phyloP scores from a whole-genome alignment of 2,113 vertebrate genomes.

The Fregetta grallaria region DNA sequence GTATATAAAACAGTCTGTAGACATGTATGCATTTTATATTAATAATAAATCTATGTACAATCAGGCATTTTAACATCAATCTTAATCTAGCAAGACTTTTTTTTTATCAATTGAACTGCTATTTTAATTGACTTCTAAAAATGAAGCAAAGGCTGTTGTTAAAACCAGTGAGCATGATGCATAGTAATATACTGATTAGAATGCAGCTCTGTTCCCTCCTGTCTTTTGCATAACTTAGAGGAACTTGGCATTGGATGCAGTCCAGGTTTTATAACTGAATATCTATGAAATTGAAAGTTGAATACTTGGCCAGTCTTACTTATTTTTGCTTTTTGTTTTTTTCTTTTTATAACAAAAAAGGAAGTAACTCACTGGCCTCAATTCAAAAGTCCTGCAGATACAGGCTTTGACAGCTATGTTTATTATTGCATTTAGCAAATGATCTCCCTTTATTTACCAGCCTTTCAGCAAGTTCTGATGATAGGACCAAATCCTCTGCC shows the following conservation, averaged over 20 bases:
- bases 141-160: slow-evolving; percentile 55
- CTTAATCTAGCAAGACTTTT: slow-evolving; percentile 56
- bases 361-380: neutral
- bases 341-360: neutral
- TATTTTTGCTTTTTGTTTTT: neutral
- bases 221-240: slow-evolving; percentile 50
- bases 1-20: slow-evolving; percentile 15
- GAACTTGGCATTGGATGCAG: slow-evolving; percentile 12
- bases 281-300: slow-evolving; percentile 23
- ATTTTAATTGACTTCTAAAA: slow-evolving; percentile 66
- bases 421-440: slow-evolving; percentile 6
- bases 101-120: slow-evolving; percentile 59
- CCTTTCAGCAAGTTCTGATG: neutral
- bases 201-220: slow-evolving; percentile 37
- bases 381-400: neutral
- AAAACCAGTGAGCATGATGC: slow-evolving; percentile 43
- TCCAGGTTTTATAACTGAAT: slow-evolving; percentile 41
- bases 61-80: slow-evolving; percentile 56
- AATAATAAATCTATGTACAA: slow-evolving; percentile 59
- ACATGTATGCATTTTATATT: slow-evolving; percentile 42
- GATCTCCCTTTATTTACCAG: neutral
- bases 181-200: slow-evolving; percentile 53
- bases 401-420: neutral
- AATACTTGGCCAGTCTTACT: slow-evolving; percentile 13
- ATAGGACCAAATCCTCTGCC: neutral